These are phyloP conservation scores for Neolamprologus sp. DNA, from an alignment of 2,113 vertebrate species.

Conservation along the genomic window DNA sequence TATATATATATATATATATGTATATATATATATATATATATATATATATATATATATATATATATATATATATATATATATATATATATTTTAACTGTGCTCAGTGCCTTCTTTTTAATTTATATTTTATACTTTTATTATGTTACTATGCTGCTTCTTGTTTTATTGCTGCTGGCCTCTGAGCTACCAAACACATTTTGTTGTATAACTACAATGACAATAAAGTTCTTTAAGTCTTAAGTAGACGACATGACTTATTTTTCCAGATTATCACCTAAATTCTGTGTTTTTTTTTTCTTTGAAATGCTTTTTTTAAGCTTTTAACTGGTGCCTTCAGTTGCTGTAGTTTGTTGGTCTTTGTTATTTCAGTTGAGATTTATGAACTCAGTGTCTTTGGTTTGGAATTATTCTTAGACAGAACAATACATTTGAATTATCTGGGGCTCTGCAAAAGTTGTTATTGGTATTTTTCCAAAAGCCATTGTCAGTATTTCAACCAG, in stretches of 20 bases:
- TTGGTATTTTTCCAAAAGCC: not conserved
- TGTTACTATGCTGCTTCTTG: not conserved
- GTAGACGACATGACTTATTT: not conserved
- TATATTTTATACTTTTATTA: not conserved
- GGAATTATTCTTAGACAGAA: not conserved
- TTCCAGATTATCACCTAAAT: not conserved
- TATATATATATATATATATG: too few relatives aligned
- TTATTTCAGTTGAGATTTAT: not conserved
- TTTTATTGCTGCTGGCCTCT: not conserved
- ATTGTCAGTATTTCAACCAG: not conserved
- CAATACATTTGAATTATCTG: not conserved
- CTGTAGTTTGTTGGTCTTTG: not conserved
- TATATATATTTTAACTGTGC: not conserved
- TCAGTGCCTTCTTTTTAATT: not conserved
- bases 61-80: too few relatives aligned
- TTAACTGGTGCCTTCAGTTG: not conserved
- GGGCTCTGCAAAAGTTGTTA: not conserved
- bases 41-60: too few relatives aligned
- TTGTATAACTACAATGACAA: not conserved
- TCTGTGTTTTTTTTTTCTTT: rapidly evolving
- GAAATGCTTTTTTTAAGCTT: not conserved
- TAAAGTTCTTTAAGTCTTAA: not conserved
- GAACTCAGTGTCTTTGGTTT: not conserved
- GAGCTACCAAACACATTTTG: not conserved
- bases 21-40: too few relatives aligned